phyloP scores from a whole-genome alignment of 2,113 vertebrate species.

The Pollimyrus isidori region DNA sequence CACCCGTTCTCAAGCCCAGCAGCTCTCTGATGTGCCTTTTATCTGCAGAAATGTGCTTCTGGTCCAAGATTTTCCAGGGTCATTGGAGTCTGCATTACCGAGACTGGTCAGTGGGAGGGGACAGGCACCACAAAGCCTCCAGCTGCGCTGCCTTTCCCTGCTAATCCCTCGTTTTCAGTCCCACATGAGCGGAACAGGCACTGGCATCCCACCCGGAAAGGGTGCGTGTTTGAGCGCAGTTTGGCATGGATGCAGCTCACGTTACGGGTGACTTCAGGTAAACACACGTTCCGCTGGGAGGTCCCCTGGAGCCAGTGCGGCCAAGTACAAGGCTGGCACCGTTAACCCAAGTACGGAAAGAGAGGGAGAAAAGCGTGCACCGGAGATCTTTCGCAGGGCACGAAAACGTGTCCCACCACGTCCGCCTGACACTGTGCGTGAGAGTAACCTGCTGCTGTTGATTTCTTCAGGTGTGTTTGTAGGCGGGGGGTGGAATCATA shows the following conservation, averaged over 20 bases:
- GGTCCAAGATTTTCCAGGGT: not conserved
- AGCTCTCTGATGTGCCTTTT: not conserved
- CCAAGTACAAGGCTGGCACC: not conserved
- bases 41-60: not conserved
- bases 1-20: not conserved
- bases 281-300: conserved; percentile 26
- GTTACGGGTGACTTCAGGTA: conserved; percentile 45
- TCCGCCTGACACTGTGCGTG: conserved; percentile 55
- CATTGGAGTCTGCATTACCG: not conserved
- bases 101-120: conserved; percentile 4
- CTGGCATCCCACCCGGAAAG: not conserved
- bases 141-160: not conserved
- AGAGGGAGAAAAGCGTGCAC: not conserved
- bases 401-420: conserved; percentile 65
- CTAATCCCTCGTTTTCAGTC: not conserved
- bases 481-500: conserved; percentile 70
- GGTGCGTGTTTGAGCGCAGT: not conserved
- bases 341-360: not conserved
- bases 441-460: conserved; percentile 47
- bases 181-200: not conserved
- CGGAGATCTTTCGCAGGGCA: not conserved
- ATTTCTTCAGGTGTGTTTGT: conserved; percentile 70
- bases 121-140: not conserved
- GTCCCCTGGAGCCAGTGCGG: conserved; percentile 45
- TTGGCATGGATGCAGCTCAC: conserved; percentile 40